Percentiles rank a stretch among this genome's conserved stretches.
These are phyloP conservation scores for Drosophila truncata DNA, from an alignment of 1,140 invertebrate genomes.

Conservation along the genomic window DNA sequence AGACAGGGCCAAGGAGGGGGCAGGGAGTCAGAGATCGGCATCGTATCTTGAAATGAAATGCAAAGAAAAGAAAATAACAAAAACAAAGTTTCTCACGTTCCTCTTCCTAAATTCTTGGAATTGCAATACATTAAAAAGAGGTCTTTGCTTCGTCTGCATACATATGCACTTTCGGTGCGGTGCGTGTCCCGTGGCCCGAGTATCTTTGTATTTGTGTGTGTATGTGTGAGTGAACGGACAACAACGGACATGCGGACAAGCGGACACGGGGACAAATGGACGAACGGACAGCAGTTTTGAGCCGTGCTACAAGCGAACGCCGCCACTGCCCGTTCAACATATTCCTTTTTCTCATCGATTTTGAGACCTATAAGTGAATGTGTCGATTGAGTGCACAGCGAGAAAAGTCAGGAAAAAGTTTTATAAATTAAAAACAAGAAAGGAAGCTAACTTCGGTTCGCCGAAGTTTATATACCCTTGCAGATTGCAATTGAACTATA, in stretches of 20 bases:
- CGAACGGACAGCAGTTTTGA: constrained; percentile 71
- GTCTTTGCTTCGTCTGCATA: constrained; percentile 81
- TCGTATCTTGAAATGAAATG: constrained; percentile 84
- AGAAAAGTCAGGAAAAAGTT: constrained; percentile 38
- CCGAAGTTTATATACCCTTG: too few species aligned
- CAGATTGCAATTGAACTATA: too few species aligned
- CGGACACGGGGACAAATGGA: constrained; percentile 49
- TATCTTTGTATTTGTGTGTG: constrained; percentile 27
- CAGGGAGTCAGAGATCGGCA: constrained; percentile 57
- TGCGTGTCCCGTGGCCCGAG: constrained; percentile 42
- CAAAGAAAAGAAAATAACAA: constrained; percentile 85
- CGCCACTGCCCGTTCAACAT: constrained; percentile 73
- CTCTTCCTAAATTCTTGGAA: constrained; percentile 85
- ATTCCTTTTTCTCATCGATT: constrained; percentile 84
- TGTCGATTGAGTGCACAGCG: constrained; percentile 76
- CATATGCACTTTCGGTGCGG: constrained; percentile 43
- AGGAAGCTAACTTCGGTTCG: too few species aligned
- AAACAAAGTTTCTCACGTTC: constrained; percentile 85
- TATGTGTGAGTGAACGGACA: constrained; percentile 42
- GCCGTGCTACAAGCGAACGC: constrained; percentile 72
- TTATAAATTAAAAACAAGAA: too few species aligned
- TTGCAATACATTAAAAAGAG: constrained; percentile 85
- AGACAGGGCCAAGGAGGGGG: constrained; percentile 2
- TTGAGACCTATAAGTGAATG: constrained; percentile 83
- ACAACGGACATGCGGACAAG: constrained; percentile 40